Base-by-base conservation (phyloP, 2,888 invertebrate species). In the Coecobrya sp. region DNA sequence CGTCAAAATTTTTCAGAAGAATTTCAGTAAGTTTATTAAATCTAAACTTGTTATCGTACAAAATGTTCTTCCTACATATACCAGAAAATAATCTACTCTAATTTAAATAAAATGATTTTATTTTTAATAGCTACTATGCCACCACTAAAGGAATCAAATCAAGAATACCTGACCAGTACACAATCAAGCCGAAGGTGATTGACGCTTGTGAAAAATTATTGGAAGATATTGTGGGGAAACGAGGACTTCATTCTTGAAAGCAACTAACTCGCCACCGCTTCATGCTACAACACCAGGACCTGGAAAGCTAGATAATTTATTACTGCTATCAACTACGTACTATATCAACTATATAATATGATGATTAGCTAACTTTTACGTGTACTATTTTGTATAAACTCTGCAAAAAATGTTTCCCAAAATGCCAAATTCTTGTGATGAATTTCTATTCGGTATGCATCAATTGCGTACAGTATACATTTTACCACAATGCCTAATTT, bases 141-240 rank as follows among this genome's bases (percentile, higher is more conserved):
- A 91, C 86, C 22, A 84, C 91, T 27, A 92, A 93, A 90, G 93
- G 91, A 49, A 93, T 93, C 27, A 86, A 89, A 52, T 76, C 86
- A 62, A 92, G 93, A 93, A 93, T 95, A 59, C 93, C 94, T n/a
- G 94, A 95, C 86, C 92, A 90, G 82, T 94, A 93, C 55, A 93
- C 93, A 22, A 89, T 95, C 36, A 94, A 94, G 87, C 70, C 93
- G 10, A 95, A 93, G 73, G 93, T 94, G 36, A 79, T 94, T 55
- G 87, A 88, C 16, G 87, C 91, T 0, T 94, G 93, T 86, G 92
- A 94, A 4, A 59, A 94, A 55, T 91, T 94, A 13, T 92, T 93
- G 49, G 82, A 88, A 49, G 93, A 93, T 19, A 93, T 94, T 89
- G 88, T 89, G 25, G 92, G 92, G n/a, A 91, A 92, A 19, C 36